A percentile compares a stretch with the other conserved stretches of the same genome.
Conservation (phyloP, 2,888 invertebrate genomes). For the Zygaena filipendulae region DNA sequence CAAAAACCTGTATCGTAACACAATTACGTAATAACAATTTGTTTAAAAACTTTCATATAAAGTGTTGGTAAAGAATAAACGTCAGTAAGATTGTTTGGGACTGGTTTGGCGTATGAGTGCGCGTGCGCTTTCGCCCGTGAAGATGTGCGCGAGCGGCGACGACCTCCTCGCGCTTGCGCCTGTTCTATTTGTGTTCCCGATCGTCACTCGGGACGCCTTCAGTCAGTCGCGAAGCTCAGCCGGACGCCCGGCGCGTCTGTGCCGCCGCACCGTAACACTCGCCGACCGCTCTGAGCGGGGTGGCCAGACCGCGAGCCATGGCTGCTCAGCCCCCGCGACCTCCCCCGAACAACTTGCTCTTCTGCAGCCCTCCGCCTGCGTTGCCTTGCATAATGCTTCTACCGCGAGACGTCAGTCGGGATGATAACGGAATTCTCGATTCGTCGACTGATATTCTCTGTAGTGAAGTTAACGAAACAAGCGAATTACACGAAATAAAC, state of each 20-base stretch:
- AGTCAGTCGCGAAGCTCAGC: constrained; percentile 63
- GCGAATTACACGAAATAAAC: constrained; percentile 54
- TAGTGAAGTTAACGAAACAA: constrained; percentile 39
- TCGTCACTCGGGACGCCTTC: constrained; percentile 65
- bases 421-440: constrained; percentile 21
- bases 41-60: too few relatives aligned
- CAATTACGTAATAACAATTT: constrained; percentile 57
- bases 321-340: constrained; percentile 61
- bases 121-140: constrained; percentile 65
- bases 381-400: constrained; percentile 61
- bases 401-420: constrained; percentile 41
- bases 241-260: constrained; percentile 61
- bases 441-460: constrained; percentile 25
- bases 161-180: constrained; percentile 66
- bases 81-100: constrained; percentile 56
- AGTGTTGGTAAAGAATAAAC: constrained; percentile 52
- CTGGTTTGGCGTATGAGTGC: constrained; percentile 59
- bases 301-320: constrained; percentile 56
- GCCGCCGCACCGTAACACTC: constrained; percentile 27
- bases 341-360: constrained; percentile 60
- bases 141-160: constrained; percentile 66
- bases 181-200: constrained; percentile 66
- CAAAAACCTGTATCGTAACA: constrained; percentile 47
- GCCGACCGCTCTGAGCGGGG: constrained; percentile 33
- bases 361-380: constrained; percentile 55